Percentiles rank a stretch among this genome's conserved stretches.
Evolutionary conservation across 2,113 vertebrate species (phyloP).

Genomic region (Tringa solitaria): DNA sequence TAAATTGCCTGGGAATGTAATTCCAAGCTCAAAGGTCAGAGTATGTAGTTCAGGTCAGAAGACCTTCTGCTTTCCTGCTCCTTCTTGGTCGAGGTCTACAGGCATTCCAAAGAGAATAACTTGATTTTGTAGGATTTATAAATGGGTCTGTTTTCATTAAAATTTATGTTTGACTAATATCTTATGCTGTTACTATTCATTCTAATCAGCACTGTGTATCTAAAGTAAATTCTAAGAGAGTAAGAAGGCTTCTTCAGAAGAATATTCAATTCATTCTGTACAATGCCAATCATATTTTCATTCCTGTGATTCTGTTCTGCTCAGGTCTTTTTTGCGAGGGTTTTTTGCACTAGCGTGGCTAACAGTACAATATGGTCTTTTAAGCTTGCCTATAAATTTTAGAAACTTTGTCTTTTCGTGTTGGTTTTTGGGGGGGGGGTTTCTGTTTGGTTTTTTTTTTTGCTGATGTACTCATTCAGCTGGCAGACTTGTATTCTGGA

Average conservation of each 20-base stretch:
- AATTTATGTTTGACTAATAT: background rate
- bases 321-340: background rate
- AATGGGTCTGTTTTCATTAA: background rate
- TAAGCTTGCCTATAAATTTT: background rate
- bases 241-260: background rate
- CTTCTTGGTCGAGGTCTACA: background rate
- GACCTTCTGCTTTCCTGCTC: constrained; percentile 12
- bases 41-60: constrained; percentile 23
- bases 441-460: no score
- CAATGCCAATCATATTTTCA: background rate
- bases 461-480: background rate
- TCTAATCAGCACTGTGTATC: background rate
- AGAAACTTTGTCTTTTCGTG: background rate
- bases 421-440: background rate
- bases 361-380: background rate
- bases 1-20: constrained; percentile 24
- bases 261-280: background rate
- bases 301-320: background rate
- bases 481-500: background rate
- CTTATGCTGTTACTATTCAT: background rate
- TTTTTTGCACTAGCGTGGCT: background rate
- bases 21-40: constrained; percentile 27
- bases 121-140: background rate
- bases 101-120: background rate
- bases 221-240: background rate